phyloP scores from a whole-genome alignment of 2,113 vertebrate species.

The Leucopsar rothschildi region DNA sequence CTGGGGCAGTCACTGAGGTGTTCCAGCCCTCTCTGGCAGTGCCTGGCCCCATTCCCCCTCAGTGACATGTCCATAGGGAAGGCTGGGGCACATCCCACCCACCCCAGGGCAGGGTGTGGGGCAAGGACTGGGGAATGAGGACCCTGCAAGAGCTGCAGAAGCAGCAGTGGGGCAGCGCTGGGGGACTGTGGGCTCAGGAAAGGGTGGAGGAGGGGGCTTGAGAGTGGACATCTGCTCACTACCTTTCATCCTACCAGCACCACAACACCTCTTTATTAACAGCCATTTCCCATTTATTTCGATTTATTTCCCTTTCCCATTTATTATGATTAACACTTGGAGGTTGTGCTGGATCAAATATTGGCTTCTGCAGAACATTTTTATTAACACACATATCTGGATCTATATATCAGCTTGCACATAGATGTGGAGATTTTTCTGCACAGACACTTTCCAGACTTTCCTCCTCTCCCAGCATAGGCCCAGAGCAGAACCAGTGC shows the following conservation, averaged over 20 bases:
- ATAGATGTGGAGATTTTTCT: background rate
- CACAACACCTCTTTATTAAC: background rate
- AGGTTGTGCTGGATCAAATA: background rate
- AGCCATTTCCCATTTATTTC: background rate
- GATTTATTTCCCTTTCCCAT: background rate
- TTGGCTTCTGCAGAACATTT: background rate
- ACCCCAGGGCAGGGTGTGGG: fast-evolving
- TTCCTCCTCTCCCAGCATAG: background rate
- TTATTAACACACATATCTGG: background rate
- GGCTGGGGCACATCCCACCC: background rate
- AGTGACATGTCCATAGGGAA: fast-evolving
- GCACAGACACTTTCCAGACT: background rate
- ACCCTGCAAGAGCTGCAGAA: background rate
- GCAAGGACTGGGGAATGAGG: background rate
- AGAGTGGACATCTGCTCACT: background rate
- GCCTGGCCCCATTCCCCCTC: background rate
- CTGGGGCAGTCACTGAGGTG: background rate
- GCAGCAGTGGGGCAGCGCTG: background rate
- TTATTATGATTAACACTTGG: background rate
- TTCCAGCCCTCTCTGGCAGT: background rate
- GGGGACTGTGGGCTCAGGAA: background rate
- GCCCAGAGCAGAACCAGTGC: background rate
- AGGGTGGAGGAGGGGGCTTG: background rate
- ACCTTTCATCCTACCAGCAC: background rate
- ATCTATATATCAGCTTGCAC: background rate